Evolutionary conservation across 2,113 vertebrate genomes (phyloP).

Genomic region (Mustelus asterias): DNA sequence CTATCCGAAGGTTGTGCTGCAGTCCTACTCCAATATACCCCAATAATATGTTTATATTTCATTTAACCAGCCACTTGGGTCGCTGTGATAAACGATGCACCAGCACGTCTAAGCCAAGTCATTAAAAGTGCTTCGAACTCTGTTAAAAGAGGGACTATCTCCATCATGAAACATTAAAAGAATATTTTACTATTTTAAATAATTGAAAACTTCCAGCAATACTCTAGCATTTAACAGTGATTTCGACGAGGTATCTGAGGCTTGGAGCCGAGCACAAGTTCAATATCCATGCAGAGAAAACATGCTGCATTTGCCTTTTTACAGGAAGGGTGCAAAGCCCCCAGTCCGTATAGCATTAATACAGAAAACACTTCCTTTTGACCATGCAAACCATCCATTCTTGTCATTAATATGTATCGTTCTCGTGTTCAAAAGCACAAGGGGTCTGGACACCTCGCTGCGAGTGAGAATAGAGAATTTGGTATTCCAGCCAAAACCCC

Average conservation of each 20-base stretch:
- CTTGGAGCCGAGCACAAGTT: not conserved
- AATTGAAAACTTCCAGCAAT: not conserved
- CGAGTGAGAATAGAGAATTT: too few relatives aligned
- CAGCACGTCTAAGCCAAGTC: not conserved
- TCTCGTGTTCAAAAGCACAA: not conserved
- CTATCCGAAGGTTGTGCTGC: not conserved
- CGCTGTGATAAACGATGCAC: not conserved
- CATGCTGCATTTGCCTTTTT: not conserved
- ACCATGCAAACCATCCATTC: not conserved
- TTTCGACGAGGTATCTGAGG: not conserved
- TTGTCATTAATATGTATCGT: not conserved
- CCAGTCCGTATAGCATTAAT: not conserved
- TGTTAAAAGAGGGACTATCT: not conserved
- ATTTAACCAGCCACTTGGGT: not conserved
- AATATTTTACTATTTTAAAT: constrained; percentile 14
- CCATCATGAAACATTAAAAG: constrained; percentile 1
- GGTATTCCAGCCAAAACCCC: too few relatives aligned
- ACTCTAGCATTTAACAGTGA: not conserved
- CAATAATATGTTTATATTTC: not conserved
- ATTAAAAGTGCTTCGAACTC: not conserved
- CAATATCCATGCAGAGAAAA: too few relatives aligned
- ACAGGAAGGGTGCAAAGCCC: not conserved
- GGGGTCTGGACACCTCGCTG: not conserved
- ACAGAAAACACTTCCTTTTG: not conserved
- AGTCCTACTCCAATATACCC: not conserved